phyloP scores from a whole-genome alignment of 2,797 vertebrate species.

The Echiichthys vipera region DNA sequence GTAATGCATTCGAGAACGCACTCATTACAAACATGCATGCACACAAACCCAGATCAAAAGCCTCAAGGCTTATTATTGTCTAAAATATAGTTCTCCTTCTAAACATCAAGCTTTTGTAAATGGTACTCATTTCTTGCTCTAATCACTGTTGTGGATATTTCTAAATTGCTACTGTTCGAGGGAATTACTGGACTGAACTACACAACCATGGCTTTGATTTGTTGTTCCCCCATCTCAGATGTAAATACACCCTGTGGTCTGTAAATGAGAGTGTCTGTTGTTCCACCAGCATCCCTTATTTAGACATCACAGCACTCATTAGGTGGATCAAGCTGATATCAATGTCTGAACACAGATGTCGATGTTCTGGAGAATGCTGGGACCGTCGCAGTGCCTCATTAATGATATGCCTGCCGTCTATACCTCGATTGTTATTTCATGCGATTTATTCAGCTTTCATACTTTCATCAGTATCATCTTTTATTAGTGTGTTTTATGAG shows the following conservation, averaged over 20 bases:
- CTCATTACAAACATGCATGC: slow-evolving; percentile 26
- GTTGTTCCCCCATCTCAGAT: slow-evolving; percentile 63
- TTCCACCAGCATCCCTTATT: slow-evolving; percentile 66
- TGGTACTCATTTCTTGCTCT: slow-evolving; percentile 62
- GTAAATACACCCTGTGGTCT: slow-evolving; percentile 70
- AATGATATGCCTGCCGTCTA: slow-evolving; percentile 52
- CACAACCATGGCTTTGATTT: slow-evolving; percentile 73
- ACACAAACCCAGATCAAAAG: slow-evolving; percentile 63
- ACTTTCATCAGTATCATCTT: slow-evolving; percentile 41
- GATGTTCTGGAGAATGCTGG: slow-evolving; percentile 39
- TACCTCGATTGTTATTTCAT: slow-evolving; percentile 51
- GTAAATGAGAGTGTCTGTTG: slow-evolving; percentile 74
- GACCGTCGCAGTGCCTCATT: slow-evolving; percentile 39
- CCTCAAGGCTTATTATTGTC: slow-evolving; percentile 31
- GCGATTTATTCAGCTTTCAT: slow-evolving; percentile 53
- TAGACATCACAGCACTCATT: slow-evolving; percentile 74
- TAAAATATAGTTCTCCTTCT: slow-evolving; percentile 51
- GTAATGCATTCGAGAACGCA: slow-evolving; percentile 16
- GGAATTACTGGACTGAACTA: slow-evolving; percentile 58
- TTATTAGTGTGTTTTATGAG: slow-evolving; percentile 12
- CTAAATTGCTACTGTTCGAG: slow-evolving; percentile 60
- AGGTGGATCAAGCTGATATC: slow-evolving; percentile 66
- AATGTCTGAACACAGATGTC: slow-evolving; percentile 58
- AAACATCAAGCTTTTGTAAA: slow-evolving; percentile 52
- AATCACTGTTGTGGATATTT: slow-evolving; percentile 75